Base-by-base conservation (phyloP, 2,888 invertebrate species). In the Pseudoips prasinana region DNA sequence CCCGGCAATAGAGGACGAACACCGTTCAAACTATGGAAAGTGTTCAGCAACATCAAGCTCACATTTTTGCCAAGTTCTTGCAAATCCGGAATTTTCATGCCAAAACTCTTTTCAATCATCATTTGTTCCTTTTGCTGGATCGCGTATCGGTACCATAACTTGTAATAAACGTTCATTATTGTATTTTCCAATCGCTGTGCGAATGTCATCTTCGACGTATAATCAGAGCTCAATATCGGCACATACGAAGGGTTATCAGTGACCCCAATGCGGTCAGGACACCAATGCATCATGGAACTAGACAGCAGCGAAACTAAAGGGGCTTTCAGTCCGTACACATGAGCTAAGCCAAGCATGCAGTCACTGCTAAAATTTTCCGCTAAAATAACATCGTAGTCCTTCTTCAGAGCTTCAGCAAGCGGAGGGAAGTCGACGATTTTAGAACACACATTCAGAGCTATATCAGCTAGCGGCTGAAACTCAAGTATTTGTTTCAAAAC, bases 361-460 rank as follows among this genome's bases (percentile, higher is more conserved):
- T 93, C 92, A 18, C 91, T 90, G 47, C 90, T 91, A 46, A 93
- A 93, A 43, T 90, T 85, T 63, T 93, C 93, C 10, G 90, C 82
- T 5, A 93, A 63, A 6, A 93, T 69, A 7, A 92, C 57, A 59
- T 94, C 94, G 47, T 92, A 94, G n/a, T 84, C 73, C 19, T 68
- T 67, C 41, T 74, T 68, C 46, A 89, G 39, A 5, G 73, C 76
- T 6, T 79, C 78, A 1, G 66, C 59, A 17, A 89, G 43, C 1
- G 85, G 76, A 5, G 72, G 72, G 52, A 76, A 80, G 18, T 73
- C 72, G 8, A 87, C 73, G 6, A 86, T 51, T 38, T 74, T 76
- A 5, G 70, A 66, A 41, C 89, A 89, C n/a, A 84, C 72, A 0
- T 47, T 55, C 22, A 77, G 9, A 25, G 85, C 82, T 63, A 78